Evolutionary conservation across 2,113 vertebrate species (phyloP).

Genomic region (Delphinapterus leucas): DNA sequence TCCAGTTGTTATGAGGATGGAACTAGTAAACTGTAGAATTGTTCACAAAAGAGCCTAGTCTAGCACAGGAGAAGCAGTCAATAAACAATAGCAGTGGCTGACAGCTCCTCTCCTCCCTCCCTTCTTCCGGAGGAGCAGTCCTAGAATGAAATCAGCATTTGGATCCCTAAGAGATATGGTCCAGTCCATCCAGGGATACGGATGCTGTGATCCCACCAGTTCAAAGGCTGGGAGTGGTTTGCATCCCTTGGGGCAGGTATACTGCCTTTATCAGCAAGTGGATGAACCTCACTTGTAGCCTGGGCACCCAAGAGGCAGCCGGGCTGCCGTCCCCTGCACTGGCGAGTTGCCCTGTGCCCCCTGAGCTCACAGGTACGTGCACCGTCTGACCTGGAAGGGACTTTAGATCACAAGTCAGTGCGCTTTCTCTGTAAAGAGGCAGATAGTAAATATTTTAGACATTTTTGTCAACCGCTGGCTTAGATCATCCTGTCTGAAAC

Average conservation of each 20-base stretch:
- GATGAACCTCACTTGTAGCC: neutral
- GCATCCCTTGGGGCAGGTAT: neutral
- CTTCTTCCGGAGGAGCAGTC: neutral
- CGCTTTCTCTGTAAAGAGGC: neutral
- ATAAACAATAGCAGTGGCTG: neutral
- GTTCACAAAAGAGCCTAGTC: neutral
- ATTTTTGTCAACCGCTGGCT: neutral
- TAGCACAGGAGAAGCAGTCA: neutral
- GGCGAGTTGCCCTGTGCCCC: accelerated
- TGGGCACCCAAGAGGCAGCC: neutral
- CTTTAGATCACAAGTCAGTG: neutral
- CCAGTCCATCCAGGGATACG: neutral
- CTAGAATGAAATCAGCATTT: neutral
- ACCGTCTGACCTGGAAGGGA: neutral
- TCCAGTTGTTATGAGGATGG: neutral
- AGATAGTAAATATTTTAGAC: neutral
- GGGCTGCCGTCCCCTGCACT: neutral
- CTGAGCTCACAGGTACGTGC: accelerated
- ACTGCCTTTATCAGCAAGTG: neutral
- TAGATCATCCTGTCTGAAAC: neutral
- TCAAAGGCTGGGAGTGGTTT: neutral
- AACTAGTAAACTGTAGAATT: neutral
- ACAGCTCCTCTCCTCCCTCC: neutral
- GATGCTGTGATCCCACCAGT: too few relatives aligned
- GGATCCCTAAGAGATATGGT: neutral